Percentiles rank a stretch among this genome's conserved stretches.
phyloP scores from a whole-genome alignment of 2,797 vertebrate species.

The Muraenolepis orangiensis region DNA sequence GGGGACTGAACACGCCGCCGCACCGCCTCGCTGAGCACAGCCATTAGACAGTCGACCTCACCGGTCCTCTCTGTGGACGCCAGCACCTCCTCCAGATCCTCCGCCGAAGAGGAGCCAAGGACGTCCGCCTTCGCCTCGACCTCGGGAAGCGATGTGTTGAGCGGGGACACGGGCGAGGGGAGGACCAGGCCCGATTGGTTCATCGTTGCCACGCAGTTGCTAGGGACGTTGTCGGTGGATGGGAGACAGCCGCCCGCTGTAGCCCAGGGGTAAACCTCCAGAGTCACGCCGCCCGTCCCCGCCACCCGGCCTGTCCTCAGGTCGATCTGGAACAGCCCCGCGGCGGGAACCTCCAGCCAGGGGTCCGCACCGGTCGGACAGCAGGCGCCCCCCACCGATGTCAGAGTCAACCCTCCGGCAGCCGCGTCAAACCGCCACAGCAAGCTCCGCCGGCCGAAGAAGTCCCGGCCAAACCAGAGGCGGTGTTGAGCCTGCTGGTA shows the following conservation, averaged over 20 bases:
- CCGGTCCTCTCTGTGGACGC: conserved; percentile 48
- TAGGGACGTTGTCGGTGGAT: conserved; percentile 54
- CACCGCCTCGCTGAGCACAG: conserved; percentile 79
- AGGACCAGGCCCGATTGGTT: conserved; percentile 69
- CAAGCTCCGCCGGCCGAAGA: conserved; percentile 91
- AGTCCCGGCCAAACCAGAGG: conserved; percentile 96
- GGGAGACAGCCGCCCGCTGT: conserved; percentile 21
- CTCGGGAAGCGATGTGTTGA: conserved; percentile 72
- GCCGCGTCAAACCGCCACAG: conserved; percentile 79
- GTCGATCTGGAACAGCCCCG: conserved; percentile 84
- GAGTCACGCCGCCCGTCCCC: conserved; percentile 50
- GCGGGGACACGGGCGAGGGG: conserved; percentile 70
- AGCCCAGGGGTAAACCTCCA: conserved; percentile 83
- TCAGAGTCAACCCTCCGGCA: conserved; percentile 63
- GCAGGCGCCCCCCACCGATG: conserved; percentile 70
- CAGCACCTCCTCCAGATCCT: conserved; percentile 73
- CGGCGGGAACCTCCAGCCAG: conserved; percentile 88
- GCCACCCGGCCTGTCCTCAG: conserved; percentile 59
- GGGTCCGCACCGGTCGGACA: conserved; percentile 14
- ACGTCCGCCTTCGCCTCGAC: conserved; percentile 4
- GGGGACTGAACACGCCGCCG: conserved; percentile 77
- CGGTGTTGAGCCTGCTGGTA: conserved; percentile 78
- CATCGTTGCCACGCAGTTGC: conserved; percentile 50
- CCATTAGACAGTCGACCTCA: conserved; percentile 67
- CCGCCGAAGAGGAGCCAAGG: conserved; percentile 25